Evolutionary conservation across 2,797 vertebrate genomes (phyloP).

Genomic region (Arremon aurantiirostris): DNA sequence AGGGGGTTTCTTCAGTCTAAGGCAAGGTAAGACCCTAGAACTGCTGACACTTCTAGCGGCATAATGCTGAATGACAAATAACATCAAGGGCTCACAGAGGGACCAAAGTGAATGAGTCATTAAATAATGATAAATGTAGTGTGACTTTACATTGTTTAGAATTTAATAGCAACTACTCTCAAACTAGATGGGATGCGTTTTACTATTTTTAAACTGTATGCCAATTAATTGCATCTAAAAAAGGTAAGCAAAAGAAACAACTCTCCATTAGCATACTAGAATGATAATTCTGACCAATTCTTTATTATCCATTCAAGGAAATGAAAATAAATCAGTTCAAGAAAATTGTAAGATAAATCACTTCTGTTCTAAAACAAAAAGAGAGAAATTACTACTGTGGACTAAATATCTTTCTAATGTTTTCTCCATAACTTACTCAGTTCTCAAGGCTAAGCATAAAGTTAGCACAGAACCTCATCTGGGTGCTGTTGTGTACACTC

Average conservation of each 20-base stretch:
- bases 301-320: neutral
- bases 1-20: constrained; percentile 14
- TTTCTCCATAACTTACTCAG: neutral
- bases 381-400: neutral
- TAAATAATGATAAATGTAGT: constrained; percentile 70
- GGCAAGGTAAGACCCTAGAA: constrained; percentile 41
- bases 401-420: neutral
- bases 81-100: constrained; percentile 59
- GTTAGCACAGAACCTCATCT: neutral
- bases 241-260: neutral
- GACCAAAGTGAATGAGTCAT: constrained; percentile 70
- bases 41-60: constrained; percentile 72
- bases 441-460: neutral
- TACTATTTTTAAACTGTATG: constrained; percentile 53
- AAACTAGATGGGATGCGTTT: constrained; percentile 39
- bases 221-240: constrained; percentile 56
- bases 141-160: constrained; percentile 33
- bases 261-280: constrained; percentile 53
- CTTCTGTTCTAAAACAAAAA: neutral
- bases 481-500: neutral
- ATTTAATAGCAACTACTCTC: constrained; percentile 50
- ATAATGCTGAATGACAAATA: constrained; percentile 74
- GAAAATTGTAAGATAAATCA: neutral
- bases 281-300: constrained; percentile 33
- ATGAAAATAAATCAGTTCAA: neutral